A percentile compares a stretch with the other conserved stretches of the same genome.
Evolutionary conservation across 1,140 invertebrate genomes (phyloP).

Genomic region (Pseudomyrmex cubaensis): DNA sequence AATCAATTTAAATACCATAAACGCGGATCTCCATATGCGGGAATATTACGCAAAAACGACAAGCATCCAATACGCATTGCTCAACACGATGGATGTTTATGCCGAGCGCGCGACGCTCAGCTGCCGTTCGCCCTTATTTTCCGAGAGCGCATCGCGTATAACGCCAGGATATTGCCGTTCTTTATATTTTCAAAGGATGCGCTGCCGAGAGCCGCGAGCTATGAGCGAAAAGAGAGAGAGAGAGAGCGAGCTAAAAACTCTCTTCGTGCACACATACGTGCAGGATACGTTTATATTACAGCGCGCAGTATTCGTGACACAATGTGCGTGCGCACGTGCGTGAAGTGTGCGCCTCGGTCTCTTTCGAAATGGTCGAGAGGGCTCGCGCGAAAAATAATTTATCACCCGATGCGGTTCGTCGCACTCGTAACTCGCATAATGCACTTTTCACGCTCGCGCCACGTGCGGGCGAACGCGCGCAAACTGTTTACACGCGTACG

Average conservation of each 20-base stretch:
- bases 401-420: slow-evolving; percentile 48
- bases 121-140: slow-evolving; percentile 68
- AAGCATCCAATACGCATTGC: slow-evolving; percentile 76
- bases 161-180: slow-evolving; percentile 68
- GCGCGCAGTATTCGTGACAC: slow-evolving; percentile 7
- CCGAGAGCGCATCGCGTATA: slow-evolving; percentile 44
- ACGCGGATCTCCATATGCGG: slow-evolving; percentile 1
- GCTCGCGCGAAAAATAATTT: slow-evolving; percentile 49
- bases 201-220: slow-evolving; percentile 27
- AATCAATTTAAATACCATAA: slow-evolving; percentile 56
- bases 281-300: slow-evolving; percentile 26
- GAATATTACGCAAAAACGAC: slow-evolving; percentile 50
- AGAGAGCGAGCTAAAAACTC: no score
- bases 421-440: slow-evolving; percentile 50
- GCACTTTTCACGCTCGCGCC: slow-evolving; percentile 34
- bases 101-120: slow-evolving; percentile 60
- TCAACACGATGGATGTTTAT: slow-evolving; percentile 70
- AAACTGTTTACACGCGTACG: slow-evolving; percentile 65
- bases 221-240: slow-evolving; percentile 8
- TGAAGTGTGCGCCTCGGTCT: background rate
- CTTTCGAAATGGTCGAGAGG: background rate
- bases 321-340: background rate
- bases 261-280: background rate
- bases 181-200: slow-evolving; percentile 72
- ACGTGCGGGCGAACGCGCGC: slow-evolving; percentile 33